These are phyloP conservation scores for Notamacropus eugenii DNA, from an alignment of 2,797 vertebrate genomes.

Conservation along the genomic window DNA sequence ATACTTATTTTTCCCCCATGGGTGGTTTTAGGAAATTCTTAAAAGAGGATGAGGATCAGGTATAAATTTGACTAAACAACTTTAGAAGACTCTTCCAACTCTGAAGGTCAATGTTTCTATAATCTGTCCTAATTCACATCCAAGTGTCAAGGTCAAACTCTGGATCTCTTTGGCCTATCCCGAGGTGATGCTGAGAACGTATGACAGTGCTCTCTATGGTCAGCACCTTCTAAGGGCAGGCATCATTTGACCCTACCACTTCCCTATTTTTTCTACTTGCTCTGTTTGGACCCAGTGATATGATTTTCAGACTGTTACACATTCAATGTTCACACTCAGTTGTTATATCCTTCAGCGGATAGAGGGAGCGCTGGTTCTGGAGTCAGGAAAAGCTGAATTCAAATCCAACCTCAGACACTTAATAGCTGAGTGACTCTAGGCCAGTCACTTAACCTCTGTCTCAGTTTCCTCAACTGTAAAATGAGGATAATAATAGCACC, in stretches of 20 bases:
- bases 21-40: neutral
- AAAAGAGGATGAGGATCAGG: neutral
- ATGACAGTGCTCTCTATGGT: slow-evolving; percentile 53
- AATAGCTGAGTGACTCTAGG: neutral
- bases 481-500: neutral
- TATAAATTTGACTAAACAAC: neutral
- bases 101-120: neutral
- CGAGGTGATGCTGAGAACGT: slow-evolving; percentile 24
- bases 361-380: rapidly evolving
- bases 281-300: neutral
- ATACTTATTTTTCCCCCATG: too few species aligned
- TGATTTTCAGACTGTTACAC: neutral
- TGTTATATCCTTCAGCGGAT: neutral
- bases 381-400: neutral
- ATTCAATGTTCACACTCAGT: neutral
- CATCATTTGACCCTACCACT: neutral
- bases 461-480: neutral
- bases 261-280: neutral
- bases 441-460: neutral
- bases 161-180: slow-evolving; percentile 60
- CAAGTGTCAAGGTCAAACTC: neutral
- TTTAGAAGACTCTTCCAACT: neutral
- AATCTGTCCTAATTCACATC: neutral
- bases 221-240: neutral
- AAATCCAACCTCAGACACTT: neutral